Conservation (phyloP, 2,797 vertebrate species). For the Pteropus rufus region DNA sequence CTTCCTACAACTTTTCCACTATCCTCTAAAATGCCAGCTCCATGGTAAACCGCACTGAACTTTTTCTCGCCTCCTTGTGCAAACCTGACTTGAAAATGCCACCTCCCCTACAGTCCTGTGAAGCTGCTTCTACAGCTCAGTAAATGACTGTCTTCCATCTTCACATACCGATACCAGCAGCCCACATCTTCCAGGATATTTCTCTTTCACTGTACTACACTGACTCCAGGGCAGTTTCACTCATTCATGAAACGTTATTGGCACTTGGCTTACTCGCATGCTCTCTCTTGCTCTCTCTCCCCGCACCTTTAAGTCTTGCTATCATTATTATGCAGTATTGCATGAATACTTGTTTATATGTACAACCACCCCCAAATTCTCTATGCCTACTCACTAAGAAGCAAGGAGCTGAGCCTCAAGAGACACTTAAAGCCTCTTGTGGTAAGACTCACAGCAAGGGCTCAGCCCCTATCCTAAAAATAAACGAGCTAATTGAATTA, state of each 20-base stretch:
- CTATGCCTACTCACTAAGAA: neutral
- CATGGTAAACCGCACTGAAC: neutral
- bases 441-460: neutral
- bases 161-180: neutral
- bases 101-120: neutral
- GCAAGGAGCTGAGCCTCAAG: neutral
- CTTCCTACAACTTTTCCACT: neutral
- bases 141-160: neutral
- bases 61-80: neutral
- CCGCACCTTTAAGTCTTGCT: neutral
- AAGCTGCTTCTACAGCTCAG: neutral
- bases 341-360: neutral
- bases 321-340: neutral
- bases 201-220: neutral
- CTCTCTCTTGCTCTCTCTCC: neutral
- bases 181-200: neutral
- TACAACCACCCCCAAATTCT: neutral
- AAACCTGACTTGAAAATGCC: neutral
- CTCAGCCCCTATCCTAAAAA: neutral
- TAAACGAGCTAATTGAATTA: conserved; percentile 8
- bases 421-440: neutral
- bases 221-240: neutral
- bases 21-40: neutral
- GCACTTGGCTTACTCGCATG: neutral
- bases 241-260: neutral